Percentiles rank a stretch among this genome's conserved stretches.
Conservation (phyloP, 37 sponge, comb jelly and placozoan species). For the Spongilla lacustris region DNA sequence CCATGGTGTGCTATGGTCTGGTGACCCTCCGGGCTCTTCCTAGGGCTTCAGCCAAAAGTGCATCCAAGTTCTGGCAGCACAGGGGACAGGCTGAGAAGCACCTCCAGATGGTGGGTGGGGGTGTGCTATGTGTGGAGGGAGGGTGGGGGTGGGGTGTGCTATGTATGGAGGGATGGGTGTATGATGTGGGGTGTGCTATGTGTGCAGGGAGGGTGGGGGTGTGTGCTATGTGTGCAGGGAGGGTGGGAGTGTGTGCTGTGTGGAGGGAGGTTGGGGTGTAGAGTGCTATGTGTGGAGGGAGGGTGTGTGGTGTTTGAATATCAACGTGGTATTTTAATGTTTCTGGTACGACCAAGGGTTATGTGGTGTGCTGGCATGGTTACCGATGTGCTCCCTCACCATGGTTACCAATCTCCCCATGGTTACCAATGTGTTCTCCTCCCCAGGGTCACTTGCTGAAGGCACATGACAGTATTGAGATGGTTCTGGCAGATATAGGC, state of each 20-base stretch:
- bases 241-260: conserved; percentile 16
- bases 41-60: conserved; percentile 8
- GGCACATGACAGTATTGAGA: conserved; percentile 46
- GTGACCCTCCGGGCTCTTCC: conserved; percentile 52
- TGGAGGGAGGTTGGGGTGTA: background rate
- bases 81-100: conserved; percentile 65
- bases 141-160: background rate
- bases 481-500: conserved; percentile 50
- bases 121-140: no score
- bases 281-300: background rate
- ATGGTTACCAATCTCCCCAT: background rate
- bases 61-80: conserved; percentile 56
- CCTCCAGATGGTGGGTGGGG: conserved; percentile 40
- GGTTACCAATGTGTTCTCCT: background rate
- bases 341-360: background rate
- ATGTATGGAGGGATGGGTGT: background rate
- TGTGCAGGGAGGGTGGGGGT: background rate
- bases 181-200: background rate
- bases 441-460: conserved; percentile 41
- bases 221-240: conserved; percentile 2
- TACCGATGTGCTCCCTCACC: no score
- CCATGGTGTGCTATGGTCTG: conserved; percentile 65
- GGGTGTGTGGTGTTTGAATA: no score
- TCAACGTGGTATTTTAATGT: no score
- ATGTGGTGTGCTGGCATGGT: no score